Conservation (phyloP, 2,888 invertebrate genomes). For the Euplexia lucipara region DNA sequence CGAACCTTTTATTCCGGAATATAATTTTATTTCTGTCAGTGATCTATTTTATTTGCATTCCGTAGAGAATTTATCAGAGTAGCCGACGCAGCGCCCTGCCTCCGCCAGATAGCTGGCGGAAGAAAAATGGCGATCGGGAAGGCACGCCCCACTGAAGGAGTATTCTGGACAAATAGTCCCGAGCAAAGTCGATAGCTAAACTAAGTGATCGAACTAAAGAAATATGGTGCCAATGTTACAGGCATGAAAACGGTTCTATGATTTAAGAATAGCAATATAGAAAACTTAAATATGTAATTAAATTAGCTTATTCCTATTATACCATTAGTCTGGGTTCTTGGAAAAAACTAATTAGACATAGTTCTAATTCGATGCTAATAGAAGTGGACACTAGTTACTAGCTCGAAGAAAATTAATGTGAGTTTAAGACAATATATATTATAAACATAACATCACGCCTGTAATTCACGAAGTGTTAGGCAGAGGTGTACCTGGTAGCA, state of each 20-base stretch:
- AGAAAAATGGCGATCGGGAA: constrained; percentile 77
- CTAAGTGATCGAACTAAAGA: constrained; percentile 22
- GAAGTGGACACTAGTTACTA: too few species aligned
- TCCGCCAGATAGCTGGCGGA: constrained; percentile 72
- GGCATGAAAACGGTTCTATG: neutral
- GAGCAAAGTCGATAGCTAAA: constrained; percentile 32
- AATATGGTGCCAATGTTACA: constrained; percentile 10
- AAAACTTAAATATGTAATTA: neutral
- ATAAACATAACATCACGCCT: too few species aligned
- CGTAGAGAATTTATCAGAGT: constrained; percentile 75
- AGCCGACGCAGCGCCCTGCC: constrained; percentile 76
- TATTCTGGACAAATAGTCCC: constrained; percentile 57
- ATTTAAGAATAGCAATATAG: constrained; percentile 1
- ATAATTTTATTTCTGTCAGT: constrained; percentile 55
- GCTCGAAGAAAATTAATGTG: too few species aligned
- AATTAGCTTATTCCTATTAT: neutral
- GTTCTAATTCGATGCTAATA: too few species aligned
- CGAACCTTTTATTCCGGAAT: constrained; percentile 51
- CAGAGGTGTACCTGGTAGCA: too few species aligned
- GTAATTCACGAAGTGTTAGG: too few species aligned
- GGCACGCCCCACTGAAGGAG: constrained; percentile 65
- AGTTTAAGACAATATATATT: too few species aligned
- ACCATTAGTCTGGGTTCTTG: neutral
- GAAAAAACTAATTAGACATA: neutral
- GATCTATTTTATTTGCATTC: constrained; percentile 76